Conservation (phyloP, 2,797 vertebrate species). For the Mormyrops attenuatus region DNA sequence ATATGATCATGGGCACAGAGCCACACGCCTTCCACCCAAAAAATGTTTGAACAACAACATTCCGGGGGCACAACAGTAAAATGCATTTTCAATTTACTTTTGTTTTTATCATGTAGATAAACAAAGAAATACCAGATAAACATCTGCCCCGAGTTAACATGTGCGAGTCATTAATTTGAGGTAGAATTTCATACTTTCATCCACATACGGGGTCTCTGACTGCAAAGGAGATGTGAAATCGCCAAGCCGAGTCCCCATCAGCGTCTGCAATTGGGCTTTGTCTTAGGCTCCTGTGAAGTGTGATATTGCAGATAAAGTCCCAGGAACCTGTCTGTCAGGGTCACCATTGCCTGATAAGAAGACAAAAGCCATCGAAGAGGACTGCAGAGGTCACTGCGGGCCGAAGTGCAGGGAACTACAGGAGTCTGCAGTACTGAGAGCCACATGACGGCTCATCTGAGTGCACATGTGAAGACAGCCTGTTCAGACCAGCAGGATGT, state of each 20-base stretch:
- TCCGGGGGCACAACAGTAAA: not conserved
- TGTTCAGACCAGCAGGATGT: not conserved
- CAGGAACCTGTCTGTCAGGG: constrained; percentile 10
- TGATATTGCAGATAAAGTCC: constrained; percentile 21
- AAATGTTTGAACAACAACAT: not conserved
- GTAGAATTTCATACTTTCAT: not conserved
- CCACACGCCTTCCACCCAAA: not conserved
- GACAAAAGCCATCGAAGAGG: not conserved
- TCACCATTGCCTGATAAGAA: not conserved
- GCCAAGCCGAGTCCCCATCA: not conserved
- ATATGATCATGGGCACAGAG: not conserved
- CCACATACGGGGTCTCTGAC: not conserved
- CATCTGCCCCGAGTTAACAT: not conserved
- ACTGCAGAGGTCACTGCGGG: not conserved
- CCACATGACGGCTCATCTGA: not conserved
- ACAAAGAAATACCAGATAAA: not conserved
- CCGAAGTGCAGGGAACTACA: not conserved
- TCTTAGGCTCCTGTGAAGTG: constrained; percentile 17
- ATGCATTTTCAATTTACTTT: not conserved
- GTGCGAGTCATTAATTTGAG: not conserved
- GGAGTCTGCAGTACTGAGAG: not conserved
- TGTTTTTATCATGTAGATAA: not conserved
- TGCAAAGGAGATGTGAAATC: not conserved
- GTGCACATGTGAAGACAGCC: not conserved
- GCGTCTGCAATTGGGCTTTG: not conserved